Evolutionary conservation across 2,888 invertebrate species (phyloP).

Genomic region (Leptinotarsa juncta): DNA sequence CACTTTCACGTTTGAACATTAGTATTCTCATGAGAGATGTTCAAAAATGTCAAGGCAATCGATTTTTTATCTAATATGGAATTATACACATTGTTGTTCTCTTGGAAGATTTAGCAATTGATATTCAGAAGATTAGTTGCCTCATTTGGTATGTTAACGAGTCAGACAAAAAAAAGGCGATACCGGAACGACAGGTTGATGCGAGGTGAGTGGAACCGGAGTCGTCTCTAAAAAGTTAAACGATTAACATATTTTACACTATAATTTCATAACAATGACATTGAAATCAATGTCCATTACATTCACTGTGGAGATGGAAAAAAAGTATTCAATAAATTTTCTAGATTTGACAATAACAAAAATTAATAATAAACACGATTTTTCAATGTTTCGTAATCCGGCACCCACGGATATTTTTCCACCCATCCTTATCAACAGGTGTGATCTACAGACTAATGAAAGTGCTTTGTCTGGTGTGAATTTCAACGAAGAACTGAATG

Average conservation of each 20-base stretch:
- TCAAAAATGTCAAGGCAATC: conserved; percentile 37
- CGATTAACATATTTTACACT: not conserved
- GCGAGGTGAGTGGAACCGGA: not conserved
- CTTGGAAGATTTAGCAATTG: not conserved
- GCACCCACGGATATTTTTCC: too few relatives aligned
- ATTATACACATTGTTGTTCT: conserved; percentile 10
- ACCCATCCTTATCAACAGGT: too few relatives aligned
- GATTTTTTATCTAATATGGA: conserved; percentile 15
- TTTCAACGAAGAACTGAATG: too few relatives aligned
- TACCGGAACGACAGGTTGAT: not conserved
- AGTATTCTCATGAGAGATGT: conserved; percentile 11
- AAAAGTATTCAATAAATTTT: too few relatives aligned
- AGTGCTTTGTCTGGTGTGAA: too few relatives aligned
- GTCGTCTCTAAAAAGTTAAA: not conserved
- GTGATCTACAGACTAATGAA: too few relatives aligned
- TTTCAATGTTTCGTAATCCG: too few relatives aligned
- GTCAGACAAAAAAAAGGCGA: not conserved
- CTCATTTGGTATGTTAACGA: conserved; percentile 7
- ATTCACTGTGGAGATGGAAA: too few relatives aligned
- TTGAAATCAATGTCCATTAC: too few relatives aligned
- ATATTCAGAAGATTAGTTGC: conserved; percentile 1
- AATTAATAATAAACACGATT: too few relatives aligned
- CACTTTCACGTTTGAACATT: conserved; percentile 24
- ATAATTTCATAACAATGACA: too few relatives aligned
- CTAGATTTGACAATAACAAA: too few relatives aligned